These are phyloP conservation scores for Cetoscarus ocellatus DNA, from an alignment of 2,797 vertebrate species.

Conservation along the genomic window DNA sequence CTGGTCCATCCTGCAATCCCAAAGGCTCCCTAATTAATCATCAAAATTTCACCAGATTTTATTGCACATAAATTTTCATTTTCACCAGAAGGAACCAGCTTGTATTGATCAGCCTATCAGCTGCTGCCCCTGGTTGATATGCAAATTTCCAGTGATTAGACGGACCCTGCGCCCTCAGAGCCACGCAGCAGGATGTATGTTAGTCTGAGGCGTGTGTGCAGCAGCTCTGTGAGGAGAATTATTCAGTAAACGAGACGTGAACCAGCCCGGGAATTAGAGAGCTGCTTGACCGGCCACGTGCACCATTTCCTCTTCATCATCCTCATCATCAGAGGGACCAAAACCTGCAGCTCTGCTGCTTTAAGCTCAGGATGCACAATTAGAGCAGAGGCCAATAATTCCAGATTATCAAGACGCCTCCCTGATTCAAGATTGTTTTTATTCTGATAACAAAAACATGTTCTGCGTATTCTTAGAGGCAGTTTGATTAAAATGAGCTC, in stretches of 20 bases:
- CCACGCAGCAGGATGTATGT: conserved; percentile 44
- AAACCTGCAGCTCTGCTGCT: conserved; percentile 24
- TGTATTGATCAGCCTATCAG: conserved; percentile 51
- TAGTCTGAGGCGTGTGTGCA: conserved; percentile 38
- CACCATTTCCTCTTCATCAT: conserved; percentile 32
- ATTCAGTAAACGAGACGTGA: conserved; percentile 45
- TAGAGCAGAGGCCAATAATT: conserved; percentile 51
- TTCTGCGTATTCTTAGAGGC: too few species aligned
- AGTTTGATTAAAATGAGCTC: too few species aligned
- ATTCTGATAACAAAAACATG: too few species aligned
- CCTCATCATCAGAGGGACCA: conserved; percentile 15
- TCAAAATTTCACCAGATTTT: not conserved
- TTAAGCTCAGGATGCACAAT: conserved; percentile 36
- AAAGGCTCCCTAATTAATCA: conserved; percentile 45
- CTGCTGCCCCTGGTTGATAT: conserved; percentile 46
- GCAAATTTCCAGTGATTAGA: conserved; percentile 52
- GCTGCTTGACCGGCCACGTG: conserved; percentile 42
- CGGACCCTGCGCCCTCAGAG: conserved; percentile 34
- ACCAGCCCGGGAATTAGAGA: conserved; percentile 55
- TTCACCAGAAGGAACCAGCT: not conserved
- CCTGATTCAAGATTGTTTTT: too few species aligned
- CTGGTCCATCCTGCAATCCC: conserved; percentile 20
- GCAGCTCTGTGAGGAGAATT: conserved; percentile 54
- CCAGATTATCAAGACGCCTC: too few species aligned
- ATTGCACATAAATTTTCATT: not conserved